Evolutionary conservation across 2,113 vertebrate genomes (phyloP).

Genomic region (Lophotis ruficrista): DNA sequence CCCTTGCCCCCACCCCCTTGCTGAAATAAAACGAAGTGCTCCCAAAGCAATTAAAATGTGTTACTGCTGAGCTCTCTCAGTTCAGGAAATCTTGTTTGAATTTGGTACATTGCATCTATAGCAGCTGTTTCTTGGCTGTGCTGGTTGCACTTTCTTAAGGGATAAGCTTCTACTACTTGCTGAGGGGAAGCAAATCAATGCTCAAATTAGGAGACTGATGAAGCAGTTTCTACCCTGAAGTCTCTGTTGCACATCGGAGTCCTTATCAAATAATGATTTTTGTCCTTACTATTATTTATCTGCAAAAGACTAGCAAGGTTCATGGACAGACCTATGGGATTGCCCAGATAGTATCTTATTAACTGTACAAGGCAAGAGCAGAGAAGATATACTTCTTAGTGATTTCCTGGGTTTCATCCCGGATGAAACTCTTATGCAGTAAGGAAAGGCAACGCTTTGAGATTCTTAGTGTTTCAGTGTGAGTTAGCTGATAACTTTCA

Average conservation of each 20-base stretch:
- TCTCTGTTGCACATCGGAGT: neutral
- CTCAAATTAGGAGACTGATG: neutral
- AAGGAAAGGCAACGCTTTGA: neutral
- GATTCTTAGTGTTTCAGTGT: neutral
- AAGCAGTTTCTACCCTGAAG: neutral
- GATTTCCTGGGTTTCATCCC: neutral
- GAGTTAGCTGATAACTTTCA: neutral
- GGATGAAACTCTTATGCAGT: neutral
- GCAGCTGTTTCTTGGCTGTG: neutral
- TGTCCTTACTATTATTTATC: neutral
- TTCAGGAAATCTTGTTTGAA: neutral
- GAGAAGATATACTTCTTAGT: neutral
- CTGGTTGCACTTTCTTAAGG: neutral
- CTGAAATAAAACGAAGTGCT: neutral
- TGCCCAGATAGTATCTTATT: neutral
- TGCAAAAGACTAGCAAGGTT: neutral
- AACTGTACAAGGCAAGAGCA: neutral
- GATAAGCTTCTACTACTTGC: neutral
- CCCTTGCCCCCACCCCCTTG: too few species aligned
- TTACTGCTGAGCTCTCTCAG: neutral
- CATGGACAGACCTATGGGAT: neutral
- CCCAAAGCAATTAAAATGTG: neutral
- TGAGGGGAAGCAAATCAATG: neutral
- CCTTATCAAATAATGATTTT: neutral
- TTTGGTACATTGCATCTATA: neutral